Base-by-base conservation (phyloP, 2,888 invertebrate genomes). In the Epinotia ramella region DNA sequence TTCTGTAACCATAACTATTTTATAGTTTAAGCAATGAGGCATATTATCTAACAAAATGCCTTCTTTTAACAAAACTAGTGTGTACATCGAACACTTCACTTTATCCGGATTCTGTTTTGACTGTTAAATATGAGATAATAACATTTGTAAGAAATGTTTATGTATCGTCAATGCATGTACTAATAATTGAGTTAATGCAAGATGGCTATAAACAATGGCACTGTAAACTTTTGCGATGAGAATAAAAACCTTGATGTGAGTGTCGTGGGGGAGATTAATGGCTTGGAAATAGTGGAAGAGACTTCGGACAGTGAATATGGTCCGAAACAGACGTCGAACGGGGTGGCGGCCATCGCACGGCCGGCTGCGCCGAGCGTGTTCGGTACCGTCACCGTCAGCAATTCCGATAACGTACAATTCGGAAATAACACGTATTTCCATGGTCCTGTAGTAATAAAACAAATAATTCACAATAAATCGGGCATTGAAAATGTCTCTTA, bases 401-500 rank as follows among this genome's bases (percentile, higher is more conserved):
- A 96, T 82, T 97, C 97, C 0, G 95, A 95, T 40, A 96, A 97
- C 86, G 96, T 97, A 2, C 96, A 97, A 79, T 96, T 97, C 81
- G 97, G 97, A 0, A 96, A 97, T 82, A 97, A 96, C 82, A 96
- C 96, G 6, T 96, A 96, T 83, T 97, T 97, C 84, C 96, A 97
- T 84, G 97, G 97, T 7, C 97, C 97, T 64, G 97, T 97, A 18
- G 96, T 96, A 49, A 97, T 97, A 80, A 97, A 97, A 84, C 97
- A 97, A 86, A 95, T 97, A 79, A 93, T 97, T 73, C 95, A 96
- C 20, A 87, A 86, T 76, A 86, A 86, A 78, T 74, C 83, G 56
- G 93, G 92, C 7, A 78, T 90, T 56, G 92, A 91, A 12, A 94
- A 94, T 81, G 79, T 80, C 40, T 87, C 89, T 0, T 94, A 89